Base-by-base conservation (phyloP, 2,888 invertebrate genomes). In the Ormyrus nitidulus region DNA sequence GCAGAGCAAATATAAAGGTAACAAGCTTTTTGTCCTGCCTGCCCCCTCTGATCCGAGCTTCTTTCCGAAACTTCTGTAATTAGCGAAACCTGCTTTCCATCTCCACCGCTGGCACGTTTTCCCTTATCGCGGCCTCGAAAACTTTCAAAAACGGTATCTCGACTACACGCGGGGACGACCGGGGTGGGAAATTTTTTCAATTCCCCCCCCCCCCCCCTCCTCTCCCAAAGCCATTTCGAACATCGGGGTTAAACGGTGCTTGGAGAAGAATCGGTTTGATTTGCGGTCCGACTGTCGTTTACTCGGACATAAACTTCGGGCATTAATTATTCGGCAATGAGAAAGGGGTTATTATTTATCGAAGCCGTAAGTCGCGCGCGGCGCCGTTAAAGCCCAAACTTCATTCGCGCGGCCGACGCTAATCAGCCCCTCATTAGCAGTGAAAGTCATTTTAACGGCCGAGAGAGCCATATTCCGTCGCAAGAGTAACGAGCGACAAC, bases 51-150 rank as follows among this genome's bases (percentile, higher is more conserved):
- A 34, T 34, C 11, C 9, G 34, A 34, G n/a, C 13, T 70, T 54
- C 44, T 54, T 74, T 53, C 9, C 19, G 49, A 58, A 74, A 74
- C 54, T 74, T 74, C 11, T 6, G 74, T 58, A 74, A 74, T 74
- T 74, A 74, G 74, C n/a, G 44, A 64, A 65, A 74, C 8, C 65
- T 65, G 56, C 56, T 74, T 65, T 58, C 58, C 19, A 19, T 44
- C 48, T 19, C 56, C 64, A 73, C 49, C 53, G 19, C 11, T 9
- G 4, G 51, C 10, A 5, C 13, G 46, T 48, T 46, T 56, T 48
- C 10, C 10, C 6, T 58, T n/a, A 44, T 53, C 65, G 48, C 19
- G 49, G 19, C 34, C 44, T 65, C 48, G 44, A 73, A 34, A 73
- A 73, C 64, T 73, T 72, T 54, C n/a, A 2, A 19, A 19, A 11